A percentile compares a stretch with the other conserved stretches of the same genome.
Evolutionary conservation across 2,888 invertebrate genomes (phyloP).

Genomic region (Pristionchus entomophagus): DNA sequence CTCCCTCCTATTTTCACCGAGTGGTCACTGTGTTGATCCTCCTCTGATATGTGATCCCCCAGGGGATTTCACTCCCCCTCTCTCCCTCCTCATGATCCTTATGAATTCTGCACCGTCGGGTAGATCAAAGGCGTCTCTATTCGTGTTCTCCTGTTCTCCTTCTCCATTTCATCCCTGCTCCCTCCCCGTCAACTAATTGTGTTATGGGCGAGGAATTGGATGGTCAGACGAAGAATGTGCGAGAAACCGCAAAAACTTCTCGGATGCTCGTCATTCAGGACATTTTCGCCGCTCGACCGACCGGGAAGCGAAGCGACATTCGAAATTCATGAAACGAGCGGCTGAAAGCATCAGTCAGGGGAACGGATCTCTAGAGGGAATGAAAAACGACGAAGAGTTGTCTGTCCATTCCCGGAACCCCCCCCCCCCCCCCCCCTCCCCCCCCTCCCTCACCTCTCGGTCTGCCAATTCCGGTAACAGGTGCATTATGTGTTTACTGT

Average conservation of each 20-base stretch:
- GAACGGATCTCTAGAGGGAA: neutral
- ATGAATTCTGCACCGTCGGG: neutral
- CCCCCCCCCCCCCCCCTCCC: neutral
- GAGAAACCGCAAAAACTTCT: no score
- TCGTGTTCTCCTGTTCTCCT: neutral
- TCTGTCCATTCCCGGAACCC: neutral
- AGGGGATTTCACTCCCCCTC: neutral
- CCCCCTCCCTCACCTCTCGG: neutral
- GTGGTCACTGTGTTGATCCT: neutral
- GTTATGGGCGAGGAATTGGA: slow-evolving; percentile 7
- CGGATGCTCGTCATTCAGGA: no score
- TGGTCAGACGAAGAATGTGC: neutral
- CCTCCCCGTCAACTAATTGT: slow-evolving; percentile 4
- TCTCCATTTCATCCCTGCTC: neutral
- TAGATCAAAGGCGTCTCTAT: neutral
- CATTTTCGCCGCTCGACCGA: no score
- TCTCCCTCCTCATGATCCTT: no score
- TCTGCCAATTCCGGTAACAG: neutral
- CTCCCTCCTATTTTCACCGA: neutral
- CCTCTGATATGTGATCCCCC: neutral
- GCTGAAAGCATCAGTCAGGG: neutral
- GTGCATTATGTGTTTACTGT: neutral
- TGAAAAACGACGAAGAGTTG: neutral
- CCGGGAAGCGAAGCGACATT: neutral
- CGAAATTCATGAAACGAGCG: slow-evolving; percentile 23